A percentile compares a stretch with the other conserved stretches of the same genome.
Evolutionary conservation across 2,797 vertebrate genomes (phyloP).

Genomic region (Falco novaeseelandiae): DNA sequence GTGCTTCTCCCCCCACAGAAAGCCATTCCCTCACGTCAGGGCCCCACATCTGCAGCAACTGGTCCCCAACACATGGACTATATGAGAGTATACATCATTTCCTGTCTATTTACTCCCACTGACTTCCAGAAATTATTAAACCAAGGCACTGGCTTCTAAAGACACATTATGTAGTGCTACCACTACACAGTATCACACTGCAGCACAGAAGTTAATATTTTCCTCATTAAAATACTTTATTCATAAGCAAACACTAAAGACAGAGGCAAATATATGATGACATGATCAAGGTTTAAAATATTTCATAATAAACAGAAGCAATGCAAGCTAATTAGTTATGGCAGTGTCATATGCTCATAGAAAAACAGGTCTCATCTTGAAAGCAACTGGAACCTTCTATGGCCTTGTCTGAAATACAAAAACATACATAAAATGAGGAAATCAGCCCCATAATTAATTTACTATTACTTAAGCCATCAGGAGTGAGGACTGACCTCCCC

Average conservation of each 20-base stretch:
- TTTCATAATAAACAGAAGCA: conserved; percentile 32
- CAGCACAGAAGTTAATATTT: neutral
- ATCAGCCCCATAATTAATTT: neutral
- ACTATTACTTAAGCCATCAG: neutral
- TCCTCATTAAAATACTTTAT: conserved; percentile 62
- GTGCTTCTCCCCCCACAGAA: neutral
- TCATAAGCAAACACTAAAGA: conserved; percentile 22
- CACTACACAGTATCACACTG: neutral
- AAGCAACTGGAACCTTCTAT: neutral
- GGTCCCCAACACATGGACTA: neutral
- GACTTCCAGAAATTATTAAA: neutral
- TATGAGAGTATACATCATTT: neutral
- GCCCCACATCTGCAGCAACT: fast-evolving
- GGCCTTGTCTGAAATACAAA: neutral
- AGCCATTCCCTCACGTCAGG: neutral
- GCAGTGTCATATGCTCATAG: neutral
- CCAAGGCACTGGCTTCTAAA: neutral
- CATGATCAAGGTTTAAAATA: neutral
- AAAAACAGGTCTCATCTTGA: neutral
- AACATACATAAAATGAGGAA: neutral
- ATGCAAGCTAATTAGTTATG: neutral
- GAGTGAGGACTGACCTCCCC: neutral
- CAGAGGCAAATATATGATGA: neutral
- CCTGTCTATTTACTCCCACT: neutral
- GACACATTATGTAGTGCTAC: neutral